Base-by-base conservation (phyloP, 2,113 vertebrate genomes). In the Gasterosteus aculeatus region DNA sequence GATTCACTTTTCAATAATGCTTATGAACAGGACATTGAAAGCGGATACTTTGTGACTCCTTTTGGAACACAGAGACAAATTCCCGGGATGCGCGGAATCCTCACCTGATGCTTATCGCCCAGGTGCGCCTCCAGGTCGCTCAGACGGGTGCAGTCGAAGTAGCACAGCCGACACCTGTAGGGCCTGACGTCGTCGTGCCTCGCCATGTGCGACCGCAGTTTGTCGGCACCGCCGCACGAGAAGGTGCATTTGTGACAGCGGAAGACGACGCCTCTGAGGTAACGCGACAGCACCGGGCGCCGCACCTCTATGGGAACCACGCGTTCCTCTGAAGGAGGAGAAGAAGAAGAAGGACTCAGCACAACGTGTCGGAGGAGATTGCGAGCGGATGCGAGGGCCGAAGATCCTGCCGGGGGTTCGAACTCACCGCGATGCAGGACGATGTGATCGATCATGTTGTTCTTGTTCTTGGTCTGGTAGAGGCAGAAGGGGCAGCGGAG, bases 361-460 rank as follows among this genome's bases (percentile, higher is more conserved):
- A 1, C 5, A 14, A 31, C 2, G 2, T 9, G 15, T 41, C 19
- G 10, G 1, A 26, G 8, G 0, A 8, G 11, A 3, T 6, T 0
- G 5, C 6, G 0, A 11, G 18, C 0, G 10, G 16, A 33, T 18
- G 0, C 15, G 10, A 19, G 2, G 0, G 2, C 6, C 1, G 1
- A 29, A 56, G 46, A 46, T 58, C 26, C 5, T 33, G 19, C 2
- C 0, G 0, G 5, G 1, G 19, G 3, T 0, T 35, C 16, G 4
- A 15, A 71, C 80, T 1, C 67, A 92, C 91, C 90, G 0, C 91
- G 91, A 63, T 92, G 91, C 41, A 92, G 39, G 41, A 88, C 31
- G 8, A 92, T 82, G 84, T 92, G 91, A 47, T 92, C 91, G 3
- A 92, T 91, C 91, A 92, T 91, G 87, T 80, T 85, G 59, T 90